phyloP scores from a whole-genome alignment of 2,113 vertebrate species.

The Fulmarus glacialis region DNA sequence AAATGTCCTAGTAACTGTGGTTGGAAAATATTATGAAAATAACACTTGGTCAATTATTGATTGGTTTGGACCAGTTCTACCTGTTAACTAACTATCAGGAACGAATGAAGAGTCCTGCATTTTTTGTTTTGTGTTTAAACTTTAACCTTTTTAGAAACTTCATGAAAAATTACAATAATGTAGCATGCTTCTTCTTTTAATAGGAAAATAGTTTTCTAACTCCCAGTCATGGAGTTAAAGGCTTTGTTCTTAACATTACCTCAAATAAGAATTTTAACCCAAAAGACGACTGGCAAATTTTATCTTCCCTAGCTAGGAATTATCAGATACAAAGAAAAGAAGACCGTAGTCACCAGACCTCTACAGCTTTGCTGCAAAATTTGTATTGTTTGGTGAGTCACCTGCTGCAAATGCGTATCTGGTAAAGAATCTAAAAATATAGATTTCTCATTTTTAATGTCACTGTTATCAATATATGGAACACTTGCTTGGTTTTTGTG shows the following conservation, averaged over 20 bases:
- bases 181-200: neutral
- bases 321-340: neutral
- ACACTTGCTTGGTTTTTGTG: neutral
- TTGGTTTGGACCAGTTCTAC: neutral
- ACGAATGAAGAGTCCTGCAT: neutral
- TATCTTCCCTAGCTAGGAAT: neutral
- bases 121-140: neutral
- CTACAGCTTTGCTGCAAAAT: neutral
- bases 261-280: neutral
- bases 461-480: neutral
- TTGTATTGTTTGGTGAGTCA: neutral
- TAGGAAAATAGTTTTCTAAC: neutral
- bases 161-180: neutral
- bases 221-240: neutral
- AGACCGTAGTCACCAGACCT: accelerated
- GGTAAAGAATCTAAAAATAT: neutral
- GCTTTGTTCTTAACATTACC: neutral
- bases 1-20: neutral
- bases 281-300: neutral
- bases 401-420: neutral
- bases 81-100: neutral
- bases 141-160: neutral
- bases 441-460: neutral
- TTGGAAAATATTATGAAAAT: neutral
- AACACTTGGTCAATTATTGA: neutral